These are phyloP conservation scores for Bombus confusus DNA, from an alignment of 1,140 invertebrate genomes.

Conservation along the genomic window DNA sequence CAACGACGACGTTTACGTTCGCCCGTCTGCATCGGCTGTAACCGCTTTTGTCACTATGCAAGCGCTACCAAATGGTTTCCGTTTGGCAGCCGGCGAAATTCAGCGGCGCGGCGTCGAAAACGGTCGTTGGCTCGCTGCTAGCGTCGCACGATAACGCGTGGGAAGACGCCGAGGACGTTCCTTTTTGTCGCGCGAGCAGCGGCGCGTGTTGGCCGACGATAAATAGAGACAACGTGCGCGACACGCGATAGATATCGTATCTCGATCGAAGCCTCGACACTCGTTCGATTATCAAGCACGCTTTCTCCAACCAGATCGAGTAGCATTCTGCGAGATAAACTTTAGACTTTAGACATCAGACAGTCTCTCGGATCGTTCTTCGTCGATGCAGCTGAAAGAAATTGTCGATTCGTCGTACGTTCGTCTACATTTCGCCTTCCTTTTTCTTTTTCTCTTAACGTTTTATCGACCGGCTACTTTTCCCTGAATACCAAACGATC, in stretches of 20 bases:
- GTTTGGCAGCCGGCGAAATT: slow-evolving; percentile 33
- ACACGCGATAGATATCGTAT: slow-evolving; percentile 36
- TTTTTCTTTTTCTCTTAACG: background rate
- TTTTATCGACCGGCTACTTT: background rate
- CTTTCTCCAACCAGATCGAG: background rate
- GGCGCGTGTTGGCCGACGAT: slow-evolving; percentile 14
- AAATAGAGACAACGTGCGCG: slow-evolving; percentile 18
- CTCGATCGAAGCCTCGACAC: background rate
- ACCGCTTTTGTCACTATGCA: background rate
- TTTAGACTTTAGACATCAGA: background rate
- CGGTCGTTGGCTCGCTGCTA: slow-evolving; percentile 25
- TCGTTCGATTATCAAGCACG: slow-evolving; percentile 5
- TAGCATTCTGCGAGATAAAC: background rate
- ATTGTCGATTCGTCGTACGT: background rate
- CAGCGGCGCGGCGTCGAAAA: slow-evolving; percentile 2
- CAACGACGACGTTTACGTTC: background rate
- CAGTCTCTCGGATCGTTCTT: background rate
- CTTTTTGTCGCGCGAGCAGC: slow-evolving; percentile 26
- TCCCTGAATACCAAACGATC: too few species aligned
- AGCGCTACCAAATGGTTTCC: background rate
- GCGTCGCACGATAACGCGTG: slow-evolving; percentile 35
- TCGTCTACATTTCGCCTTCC: background rate
- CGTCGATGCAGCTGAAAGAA: background rate
- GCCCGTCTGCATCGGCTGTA: background rate
- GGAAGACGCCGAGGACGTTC: slow-evolving; percentile 37